A percentile compares a stretch with the other conserved stretches of the same genome.
phyloP scores from a whole-genome alignment of 53 echinoderm and acorn worm species.

The Actinopyga echinites region DNA sequence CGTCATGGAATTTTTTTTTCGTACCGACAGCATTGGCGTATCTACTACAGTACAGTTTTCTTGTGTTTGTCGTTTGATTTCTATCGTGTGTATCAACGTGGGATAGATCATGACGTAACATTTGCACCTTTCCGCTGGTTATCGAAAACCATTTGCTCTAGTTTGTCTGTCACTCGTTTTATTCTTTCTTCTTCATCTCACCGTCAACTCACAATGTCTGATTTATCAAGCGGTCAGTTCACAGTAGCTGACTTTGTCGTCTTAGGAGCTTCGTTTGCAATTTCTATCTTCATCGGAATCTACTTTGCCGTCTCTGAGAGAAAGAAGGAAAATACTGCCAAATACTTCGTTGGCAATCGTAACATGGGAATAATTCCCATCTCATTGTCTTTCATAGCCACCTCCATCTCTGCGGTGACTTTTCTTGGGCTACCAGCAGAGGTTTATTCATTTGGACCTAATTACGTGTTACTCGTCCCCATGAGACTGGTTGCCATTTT shows the following conservation, averaged over 20 bases:
- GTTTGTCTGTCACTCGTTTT: no score
- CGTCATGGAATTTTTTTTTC: no score
- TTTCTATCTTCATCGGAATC: constrained; percentile 12
- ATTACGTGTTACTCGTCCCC: not conserved
- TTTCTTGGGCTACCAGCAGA: constrained; percentile 20
- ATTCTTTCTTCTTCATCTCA: no score
- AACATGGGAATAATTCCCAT: constrained; percentile 4
- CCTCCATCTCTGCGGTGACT: constrained; percentile 9
- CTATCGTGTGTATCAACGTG: no score
- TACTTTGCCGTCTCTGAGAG: constrained; percentile 1
- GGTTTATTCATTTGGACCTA: constrained; percentile 20
- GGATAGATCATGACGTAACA: no score
- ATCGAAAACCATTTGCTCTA: no score
- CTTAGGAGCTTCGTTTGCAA: constrained; percentile 1
- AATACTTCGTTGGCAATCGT: constrained; percentile 15
- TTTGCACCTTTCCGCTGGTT: no score
- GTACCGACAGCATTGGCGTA: no score
- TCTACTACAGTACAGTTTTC: no score
- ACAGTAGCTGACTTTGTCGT: constrained; percentile 6
- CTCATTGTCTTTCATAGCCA: constrained; percentile 13
- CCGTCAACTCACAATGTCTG: not conserved
- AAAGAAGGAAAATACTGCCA: not conserved
- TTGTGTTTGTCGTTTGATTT: no score
- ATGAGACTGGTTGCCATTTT: constrained; percentile 14
- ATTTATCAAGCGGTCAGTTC: not conserved